A percentile compares a stretch with the other conserved stretches of the same genome.
Conservation (phyloP, 2,888 invertebrate genomes). For the Agapostemon virescens region DNA sequence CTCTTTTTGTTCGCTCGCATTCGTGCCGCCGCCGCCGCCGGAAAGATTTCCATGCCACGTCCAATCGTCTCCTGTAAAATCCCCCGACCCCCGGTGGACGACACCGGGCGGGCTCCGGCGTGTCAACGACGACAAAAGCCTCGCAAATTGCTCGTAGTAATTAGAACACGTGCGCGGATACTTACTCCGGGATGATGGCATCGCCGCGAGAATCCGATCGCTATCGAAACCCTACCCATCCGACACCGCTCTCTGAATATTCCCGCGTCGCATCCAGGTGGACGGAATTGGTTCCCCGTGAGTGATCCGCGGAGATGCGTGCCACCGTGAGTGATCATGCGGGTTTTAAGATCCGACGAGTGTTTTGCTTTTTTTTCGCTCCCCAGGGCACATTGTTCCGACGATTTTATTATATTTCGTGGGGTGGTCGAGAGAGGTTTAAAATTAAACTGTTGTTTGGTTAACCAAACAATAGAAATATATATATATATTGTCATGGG, state of each 20-base stretch:
- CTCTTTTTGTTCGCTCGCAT: slow-evolving; percentile 6
- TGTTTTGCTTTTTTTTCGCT: background rate
- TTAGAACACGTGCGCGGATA: slow-evolving; percentile 65
- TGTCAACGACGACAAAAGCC: slow-evolving; percentile 52
- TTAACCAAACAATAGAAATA: too few relatives aligned
- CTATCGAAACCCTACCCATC: slow-evolving; percentile 42
- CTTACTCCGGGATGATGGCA: slow-evolving; percentile 34
- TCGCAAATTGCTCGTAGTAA: slow-evolving; percentile 60
- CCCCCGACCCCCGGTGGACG: slow-evolving; percentile 11
- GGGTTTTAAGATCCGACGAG: background rate
- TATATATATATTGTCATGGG: too few relatives aligned
- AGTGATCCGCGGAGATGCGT: background rate
- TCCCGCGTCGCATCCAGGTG: background rate
- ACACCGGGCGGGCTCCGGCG: slow-evolving; percentile 11
- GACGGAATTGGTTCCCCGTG: slow-evolving; percentile 10
- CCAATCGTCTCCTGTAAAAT: slow-evolving; percentile 20
- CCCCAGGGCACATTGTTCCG: background rate
- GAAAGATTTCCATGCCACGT: slow-evolving; percentile 59
- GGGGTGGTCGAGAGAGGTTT: too few relatives aligned
- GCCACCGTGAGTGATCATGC: background rate
- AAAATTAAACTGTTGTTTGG: too few relatives aligned
- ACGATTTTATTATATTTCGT: too few relatives aligned
- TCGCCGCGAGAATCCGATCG: slow-evolving; percentile 46
- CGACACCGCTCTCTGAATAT: slow-evolving; percentile 1
- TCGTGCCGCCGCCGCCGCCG: slow-evolving; percentile 45